Evolutionary conservation across 2,888 invertebrate species (phyloP).

Genomic region (Eristalis arbustorum): DNA sequence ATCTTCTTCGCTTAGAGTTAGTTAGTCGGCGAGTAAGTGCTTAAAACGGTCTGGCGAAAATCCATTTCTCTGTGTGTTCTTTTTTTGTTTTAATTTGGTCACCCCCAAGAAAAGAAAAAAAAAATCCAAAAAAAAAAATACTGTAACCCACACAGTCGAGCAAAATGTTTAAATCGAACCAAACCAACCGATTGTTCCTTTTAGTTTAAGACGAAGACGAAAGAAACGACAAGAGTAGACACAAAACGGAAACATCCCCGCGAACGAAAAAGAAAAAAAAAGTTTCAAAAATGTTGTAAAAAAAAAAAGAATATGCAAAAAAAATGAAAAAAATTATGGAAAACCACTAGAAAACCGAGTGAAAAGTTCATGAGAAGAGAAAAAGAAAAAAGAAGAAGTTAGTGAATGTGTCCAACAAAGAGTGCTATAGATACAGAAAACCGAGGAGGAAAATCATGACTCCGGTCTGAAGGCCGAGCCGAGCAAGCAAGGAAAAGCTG

Average conservation of each 20-base stretch:
- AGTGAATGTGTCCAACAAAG: slow-evolving; percentile 66
- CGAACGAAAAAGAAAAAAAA: not conserved
- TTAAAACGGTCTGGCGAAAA: slow-evolving; percentile 68
- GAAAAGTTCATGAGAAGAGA: slow-evolving; percentile 11
- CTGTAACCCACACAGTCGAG: not conserved
- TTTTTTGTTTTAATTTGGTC: slow-evolving; percentile 63
- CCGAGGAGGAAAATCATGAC: slow-evolving; percentile 61
- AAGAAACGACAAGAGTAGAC: not conserved
- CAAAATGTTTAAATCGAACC: slow-evolving; percentile 44
- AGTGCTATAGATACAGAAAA: slow-evolving; percentile 70
- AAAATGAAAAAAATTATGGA: slow-evolving; percentile 21
- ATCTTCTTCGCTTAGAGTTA: slow-evolving; percentile 69
- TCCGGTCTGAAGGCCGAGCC: slow-evolving; percentile 57
- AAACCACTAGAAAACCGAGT: slow-evolving; percentile 37
- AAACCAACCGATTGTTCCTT: slow-evolving; percentile 67
- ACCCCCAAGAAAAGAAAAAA: slow-evolving; percentile 43
- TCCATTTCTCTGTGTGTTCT: slow-evolving; percentile 65
- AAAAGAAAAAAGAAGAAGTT: slow-evolving; percentile 30
- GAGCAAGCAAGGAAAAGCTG: slow-evolving; percentile 19
- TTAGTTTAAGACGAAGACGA: slow-evolving; percentile 46
- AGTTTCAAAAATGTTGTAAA: not conserved
- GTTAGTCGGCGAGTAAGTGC: slow-evolving; percentile 71
- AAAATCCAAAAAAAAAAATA: not conserved
- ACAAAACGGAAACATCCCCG: not conserved
- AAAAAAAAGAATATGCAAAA: not conserved